Base-by-base conservation (phyloP, 2,888 invertebrate species). In the Oxytorus armatus region DNA sequence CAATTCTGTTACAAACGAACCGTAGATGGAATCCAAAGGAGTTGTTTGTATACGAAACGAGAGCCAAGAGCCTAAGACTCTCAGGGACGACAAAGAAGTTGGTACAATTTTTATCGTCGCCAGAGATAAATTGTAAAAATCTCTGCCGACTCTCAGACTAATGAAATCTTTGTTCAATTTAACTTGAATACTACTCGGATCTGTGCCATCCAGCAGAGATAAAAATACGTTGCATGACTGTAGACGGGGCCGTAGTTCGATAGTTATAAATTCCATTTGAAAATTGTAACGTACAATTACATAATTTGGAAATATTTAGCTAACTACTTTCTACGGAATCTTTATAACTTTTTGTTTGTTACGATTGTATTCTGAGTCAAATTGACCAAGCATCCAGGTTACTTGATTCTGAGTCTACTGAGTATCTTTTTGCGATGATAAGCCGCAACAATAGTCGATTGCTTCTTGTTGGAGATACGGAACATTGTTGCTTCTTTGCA, bases 191-290 rank as follows among this genome's bases (percentile, higher is more conserved):
- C 80, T 68, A 7, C 84, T 83, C 1, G 82, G 75, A 63, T 87
- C 83, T 3, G 83, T 78, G 16, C 74, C 70, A 10, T 85, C 81
- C 36, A 77, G 73, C 42, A 90, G 80, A 7, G 78, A 85, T 57
- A 91, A 88, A 73, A 89, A 91, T 8, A 88, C 89, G 73, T 89
- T 90, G 69, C 90, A 89, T 11, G 89, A 89, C 53, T 86, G 87
- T 42, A 92, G 83, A 23, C 89, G 88, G 3, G 90, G 89, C 59
- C 90, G 85, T 18, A 89, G 47, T 81, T 92, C 92, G 57, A 92
- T 82, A 5, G 91, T 92, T 69, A 91, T 78, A 8, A 72, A 82
- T 68, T 84, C 82, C 85, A 84, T 86, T 59, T 77, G 53, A 69
- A 68, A 61, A 39, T 11, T 7, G 10, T 44, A 42, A 4, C 47